phyloP scores from a whole-genome alignment of 37 sponge, comb jelly and placozoan genomes.

The Chondrosia reniformis region DNA sequence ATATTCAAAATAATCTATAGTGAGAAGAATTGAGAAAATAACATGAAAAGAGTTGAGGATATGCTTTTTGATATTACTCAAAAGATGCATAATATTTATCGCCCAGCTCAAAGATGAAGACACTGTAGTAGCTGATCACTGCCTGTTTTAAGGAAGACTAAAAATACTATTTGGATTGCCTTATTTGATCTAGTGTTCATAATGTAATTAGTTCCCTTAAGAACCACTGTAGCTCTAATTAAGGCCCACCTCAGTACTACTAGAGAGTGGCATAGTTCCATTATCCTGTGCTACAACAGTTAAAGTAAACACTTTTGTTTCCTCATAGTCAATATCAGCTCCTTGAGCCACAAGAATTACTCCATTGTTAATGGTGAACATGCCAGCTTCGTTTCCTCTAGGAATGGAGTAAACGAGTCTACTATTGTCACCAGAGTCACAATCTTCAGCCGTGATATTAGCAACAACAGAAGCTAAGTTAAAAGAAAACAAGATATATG shows the following conservation, averaged over 20 bases:
- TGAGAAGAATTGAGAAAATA: neutral
- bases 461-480: too few species aligned
- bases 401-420: neutral
- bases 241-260: constrained; percentile 12
- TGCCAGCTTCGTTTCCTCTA: neutral
- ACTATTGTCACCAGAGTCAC: constrained; percentile 13
- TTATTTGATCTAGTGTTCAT: too few species aligned
- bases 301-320: neutral
- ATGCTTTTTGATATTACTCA: too few species aligned
- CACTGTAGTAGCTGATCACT: too few species aligned
- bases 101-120: too few species aligned
- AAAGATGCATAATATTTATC: too few species aligned
- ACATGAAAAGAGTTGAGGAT: too few species aligned
- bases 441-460: neutral
- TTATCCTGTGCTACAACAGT: constrained; percentile 12
- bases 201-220: too few species aligned
- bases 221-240: too few species aligned
- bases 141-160: too few species aligned
- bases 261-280: neutral
- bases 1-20: neutral
- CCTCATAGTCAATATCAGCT: constrained; percentile 1
- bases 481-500: too few species aligned
- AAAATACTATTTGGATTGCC: too few species aligned
- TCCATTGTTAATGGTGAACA: neutral
- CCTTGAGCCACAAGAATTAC: neutral